Evolutionary conservation across 2,113 vertebrate species (phyloP).

Genomic region (Neolamprologus tretocephalus): DNA sequence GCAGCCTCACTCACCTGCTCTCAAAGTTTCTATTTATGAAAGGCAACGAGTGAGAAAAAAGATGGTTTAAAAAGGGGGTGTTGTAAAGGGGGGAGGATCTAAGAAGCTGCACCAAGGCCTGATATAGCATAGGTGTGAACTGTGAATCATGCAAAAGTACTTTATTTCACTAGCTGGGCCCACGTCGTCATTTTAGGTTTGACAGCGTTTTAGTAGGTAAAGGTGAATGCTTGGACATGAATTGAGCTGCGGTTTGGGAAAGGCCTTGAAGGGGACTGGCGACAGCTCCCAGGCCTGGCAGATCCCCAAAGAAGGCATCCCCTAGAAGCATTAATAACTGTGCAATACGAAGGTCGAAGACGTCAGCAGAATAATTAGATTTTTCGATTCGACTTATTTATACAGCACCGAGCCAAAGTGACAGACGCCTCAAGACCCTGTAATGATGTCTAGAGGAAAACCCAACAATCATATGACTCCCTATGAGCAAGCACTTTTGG

Average conservation of each 20-base stretch:
- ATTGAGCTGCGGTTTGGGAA: rapidly evolving
- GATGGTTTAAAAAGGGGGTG: background rate
- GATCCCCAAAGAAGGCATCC: background rate
- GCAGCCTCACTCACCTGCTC: background rate
- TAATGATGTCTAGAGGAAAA: background rate
- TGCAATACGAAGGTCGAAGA: background rate
- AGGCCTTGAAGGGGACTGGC: rapidly evolving
- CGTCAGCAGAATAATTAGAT: background rate
- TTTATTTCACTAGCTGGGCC: background rate
- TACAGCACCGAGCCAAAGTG: background rate
- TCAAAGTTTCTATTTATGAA: background rate
- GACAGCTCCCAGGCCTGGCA: rapidly evolving
- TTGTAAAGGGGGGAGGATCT: background rate
- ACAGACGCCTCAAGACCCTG: background rate
- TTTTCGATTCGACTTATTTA: background rate
- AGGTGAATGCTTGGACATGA: background rate
- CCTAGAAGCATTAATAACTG: background rate
- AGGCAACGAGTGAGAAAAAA: background rate
- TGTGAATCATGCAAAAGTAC: background rate
- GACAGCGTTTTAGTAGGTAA: background rate
- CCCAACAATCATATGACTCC: rapidly evolving
- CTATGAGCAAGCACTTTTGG: background rate
- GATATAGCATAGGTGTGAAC: background rate
- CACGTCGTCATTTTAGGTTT: background rate
- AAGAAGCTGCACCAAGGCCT: background rate